Conservation (phyloP, 2,888 invertebrate genomes). For the Acanthosepion lycidas region DNA sequence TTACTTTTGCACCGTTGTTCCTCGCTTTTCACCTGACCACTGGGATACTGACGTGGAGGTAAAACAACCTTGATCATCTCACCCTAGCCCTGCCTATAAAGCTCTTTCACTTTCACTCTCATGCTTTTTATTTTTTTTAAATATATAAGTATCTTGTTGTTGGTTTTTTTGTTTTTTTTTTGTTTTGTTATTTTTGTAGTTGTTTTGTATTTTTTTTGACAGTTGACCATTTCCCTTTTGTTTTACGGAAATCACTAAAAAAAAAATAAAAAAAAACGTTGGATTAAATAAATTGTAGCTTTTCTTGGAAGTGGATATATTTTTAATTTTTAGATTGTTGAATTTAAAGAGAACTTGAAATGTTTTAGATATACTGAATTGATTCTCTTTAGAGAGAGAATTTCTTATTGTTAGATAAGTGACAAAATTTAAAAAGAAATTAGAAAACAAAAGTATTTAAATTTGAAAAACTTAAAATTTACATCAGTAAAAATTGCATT, state of each 20-base stretch:
- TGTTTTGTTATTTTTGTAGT: not conserved
- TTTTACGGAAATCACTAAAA: not conserved
- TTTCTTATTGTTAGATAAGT: too few relatives aligned
- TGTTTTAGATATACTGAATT: too few relatives aligned
- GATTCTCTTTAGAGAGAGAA: too few relatives aligned
- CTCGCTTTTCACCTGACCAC: constrained; percentile 69
- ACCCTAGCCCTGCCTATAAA: constrained; percentile 1
- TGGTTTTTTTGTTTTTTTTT: not conserved
- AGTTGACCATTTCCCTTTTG: not conserved
- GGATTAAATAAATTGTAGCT: too few relatives aligned
- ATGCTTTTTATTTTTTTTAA: not conserved
- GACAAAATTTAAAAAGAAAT: too few relatives aligned
- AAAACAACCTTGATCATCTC: constrained; percentile 52
- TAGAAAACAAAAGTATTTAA: too few relatives aligned
- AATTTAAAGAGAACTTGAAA: too few relatives aligned
- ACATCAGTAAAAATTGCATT: too few relatives aligned
- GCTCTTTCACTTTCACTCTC: not conserved
- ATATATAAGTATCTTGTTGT: not conserved
- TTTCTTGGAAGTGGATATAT: too few relatives aligned
- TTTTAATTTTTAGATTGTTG: too few relatives aligned
- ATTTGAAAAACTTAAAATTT: too few relatives aligned
- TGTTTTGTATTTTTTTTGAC: not conserved
- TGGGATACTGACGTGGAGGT: constrained; percentile 73
- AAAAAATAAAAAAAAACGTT: not conserved
- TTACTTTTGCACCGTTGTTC: constrained; percentile 72